phyloP scores from a whole-genome alignment of 2,113 vertebrate species.

The Ageneiosus marmoratus region DNA sequence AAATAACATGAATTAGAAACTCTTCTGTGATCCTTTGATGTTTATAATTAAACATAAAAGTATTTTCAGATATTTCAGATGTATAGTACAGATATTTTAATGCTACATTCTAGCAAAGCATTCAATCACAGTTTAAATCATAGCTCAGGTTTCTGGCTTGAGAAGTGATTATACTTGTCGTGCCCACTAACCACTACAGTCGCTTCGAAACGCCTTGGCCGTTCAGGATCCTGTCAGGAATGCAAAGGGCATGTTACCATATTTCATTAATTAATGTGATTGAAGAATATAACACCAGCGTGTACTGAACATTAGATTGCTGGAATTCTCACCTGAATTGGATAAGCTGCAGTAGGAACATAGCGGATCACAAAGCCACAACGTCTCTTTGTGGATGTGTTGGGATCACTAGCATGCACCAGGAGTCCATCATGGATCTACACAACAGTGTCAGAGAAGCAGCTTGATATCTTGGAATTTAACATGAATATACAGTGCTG shows the following conservation, averaged over 20 bases:
- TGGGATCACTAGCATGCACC: conserved; percentile 77
- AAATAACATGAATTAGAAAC: no score
- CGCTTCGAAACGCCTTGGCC: conserved; percentile 70
- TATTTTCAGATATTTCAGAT: not conserved
- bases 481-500: not conserved
- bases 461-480: not conserved
- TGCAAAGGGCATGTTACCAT: not conserved
- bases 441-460: not conserved
- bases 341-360: conserved; percentile 72
- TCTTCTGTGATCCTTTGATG: not conserved
- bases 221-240: conserved; percentile 67
- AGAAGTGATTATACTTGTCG: no score
- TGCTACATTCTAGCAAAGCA: not conserved
- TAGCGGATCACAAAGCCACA: conserved; percentile 81
- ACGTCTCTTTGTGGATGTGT: conserved; percentile 72
- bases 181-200: no score
- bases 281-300: not conserved
- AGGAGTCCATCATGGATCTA: conserved; percentile 79
- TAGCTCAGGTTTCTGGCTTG: conserved; percentile 48
- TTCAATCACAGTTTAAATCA: not conserved
- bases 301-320: not conserved
- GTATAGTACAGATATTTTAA: not conserved
- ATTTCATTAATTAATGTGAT: not conserved
- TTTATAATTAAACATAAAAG: not conserved
- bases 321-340: conserved; percentile 66